A percentile compares a stretch with the other conserved stretches of the same genome.
These are phyloP conservation scores for Dynastes tityus DNA, from an alignment of 2,888 invertebrate species.

Conservation along the genomic window DNA sequence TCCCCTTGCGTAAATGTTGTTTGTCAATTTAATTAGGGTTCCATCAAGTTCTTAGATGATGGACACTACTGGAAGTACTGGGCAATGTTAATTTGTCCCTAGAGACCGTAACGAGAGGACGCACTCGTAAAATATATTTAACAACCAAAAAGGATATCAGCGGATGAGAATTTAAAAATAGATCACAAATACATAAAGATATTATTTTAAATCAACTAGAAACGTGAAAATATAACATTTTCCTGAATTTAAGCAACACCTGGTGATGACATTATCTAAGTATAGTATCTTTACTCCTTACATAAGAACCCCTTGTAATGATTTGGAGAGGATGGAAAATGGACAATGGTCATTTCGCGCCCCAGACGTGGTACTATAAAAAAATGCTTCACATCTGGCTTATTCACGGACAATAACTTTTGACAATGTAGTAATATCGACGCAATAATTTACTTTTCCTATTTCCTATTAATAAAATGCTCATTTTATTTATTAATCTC, in stretches of 20 bases:
- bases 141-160: no score
- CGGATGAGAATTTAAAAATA: no score
- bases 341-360: conserved; percentile 55
- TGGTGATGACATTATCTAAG: neutral
- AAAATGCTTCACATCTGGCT: conserved; percentile 54
- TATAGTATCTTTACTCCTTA: neutral
- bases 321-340: conserved; percentile 48
- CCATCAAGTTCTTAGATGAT: conserved; percentile 11
- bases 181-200: no score
- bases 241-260: conserved; percentile 7
- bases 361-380: conserved; percentile 17
- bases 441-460: conserved; percentile 47
- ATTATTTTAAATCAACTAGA: neutral
- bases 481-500: no score
- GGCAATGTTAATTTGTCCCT: neutral
- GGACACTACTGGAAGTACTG: conserved; percentile 7
- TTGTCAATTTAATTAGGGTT: conserved; percentile 18
- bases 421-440: conserved; percentile 52
- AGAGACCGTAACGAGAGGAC: no score
- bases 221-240: conserved; percentile 13
- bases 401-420: conserved; percentile 55
- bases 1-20: neutral
- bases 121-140: no score
- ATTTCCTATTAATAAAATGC: no score
- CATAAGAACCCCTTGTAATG: conserved; percentile 4